Percentiles rank a stretch among this genome's conserved stretches.
Conservation (phyloP, 2,797 vertebrate species). For the Tapirus indicus region DNA sequence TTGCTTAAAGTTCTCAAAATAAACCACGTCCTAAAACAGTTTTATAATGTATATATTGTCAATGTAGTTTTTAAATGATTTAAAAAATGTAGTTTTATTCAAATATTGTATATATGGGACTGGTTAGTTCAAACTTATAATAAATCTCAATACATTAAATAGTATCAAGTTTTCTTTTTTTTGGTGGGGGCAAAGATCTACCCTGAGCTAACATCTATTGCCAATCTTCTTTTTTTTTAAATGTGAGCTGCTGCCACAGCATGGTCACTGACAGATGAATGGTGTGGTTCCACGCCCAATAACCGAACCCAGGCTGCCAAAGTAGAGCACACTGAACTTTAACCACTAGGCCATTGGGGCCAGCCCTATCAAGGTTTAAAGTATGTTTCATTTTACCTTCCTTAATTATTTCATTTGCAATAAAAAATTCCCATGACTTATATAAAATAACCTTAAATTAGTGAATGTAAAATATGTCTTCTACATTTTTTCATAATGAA, state of each 20-base stretch:
- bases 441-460: conserved; percentile 49
- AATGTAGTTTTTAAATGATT: conserved; percentile 23
- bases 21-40: background rate
- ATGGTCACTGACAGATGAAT: no score
- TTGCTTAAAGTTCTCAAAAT: conserved; percentile 53
- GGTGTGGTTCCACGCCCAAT: no score
- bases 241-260: no score
- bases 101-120: background rate
- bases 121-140: conserved; percentile 22
- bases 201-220: no score
- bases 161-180: background rate
- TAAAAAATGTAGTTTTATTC: background rate
- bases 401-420: conserved; percentile 44
- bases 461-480: background rate
- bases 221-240: no score
- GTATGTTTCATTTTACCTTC: conserved; percentile 13
- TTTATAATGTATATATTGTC: background rate
- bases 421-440: conserved; percentile 56
- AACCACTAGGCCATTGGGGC: no score
- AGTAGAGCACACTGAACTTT: no score
- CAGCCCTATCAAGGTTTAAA: background rate
- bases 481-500: background rate
- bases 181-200: no score
- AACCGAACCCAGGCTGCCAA: no score
- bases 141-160: conserved; percentile 8